phyloP scores from a whole-genome alignment of 2,113 vertebrate species.

The Leptobrachium ailaonicum region DNA sequence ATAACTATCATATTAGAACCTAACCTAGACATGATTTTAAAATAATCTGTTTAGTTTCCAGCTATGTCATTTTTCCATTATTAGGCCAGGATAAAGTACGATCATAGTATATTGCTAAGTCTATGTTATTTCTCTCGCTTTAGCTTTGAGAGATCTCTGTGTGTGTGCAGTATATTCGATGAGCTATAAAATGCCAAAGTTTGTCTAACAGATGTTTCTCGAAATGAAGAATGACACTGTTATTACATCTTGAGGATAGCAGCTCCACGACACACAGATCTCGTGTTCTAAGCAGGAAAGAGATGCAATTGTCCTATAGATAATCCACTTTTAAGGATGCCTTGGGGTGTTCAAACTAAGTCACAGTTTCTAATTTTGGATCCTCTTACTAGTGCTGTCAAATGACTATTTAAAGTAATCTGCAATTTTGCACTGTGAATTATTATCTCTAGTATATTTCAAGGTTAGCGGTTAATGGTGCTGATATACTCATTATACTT shows the following conservation, averaged over 20 bases:
- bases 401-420: slow-evolving; percentile 1
- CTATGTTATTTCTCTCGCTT: slow-evolving; percentile 12
- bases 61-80: slow-evolving; percentile 16
- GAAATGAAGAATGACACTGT: slow-evolving; percentile 51
- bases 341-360: slow-evolving; percentile 23
- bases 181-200: slow-evolving; percentile 27
- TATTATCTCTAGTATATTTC: too few relatives aligned
- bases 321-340: slow-evolving; percentile 49
- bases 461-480: too few relatives aligned
- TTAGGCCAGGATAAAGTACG: slow-evolving; percentile 29
- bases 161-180: slow-evolving; percentile 11
- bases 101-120: slow-evolving; percentile 28
- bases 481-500: too few relatives aligned
- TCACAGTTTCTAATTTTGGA: slow-evolving; percentile 23
- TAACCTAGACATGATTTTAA: slow-evolving; percentile 6
- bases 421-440: too few relatives aligned
- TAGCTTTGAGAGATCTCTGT: slow-evolving; percentile 20
- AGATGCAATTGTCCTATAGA: slow-evolving; percentile 38
- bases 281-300: slow-evolving; percentile 50
- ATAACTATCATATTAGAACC: slow-evolving; percentile 35
- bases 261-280: slow-evolving; percentile 49
- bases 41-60: slow-evolving; percentile 27
- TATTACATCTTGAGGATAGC: slow-evolving; percentile 37
- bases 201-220: slow-evolving; percentile 37
- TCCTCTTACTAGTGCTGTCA: slow-evolving; percentile 21